phyloP scores from a whole-genome alignment of 2,888 invertebrate species.

The Deroplatys truncata region DNA sequence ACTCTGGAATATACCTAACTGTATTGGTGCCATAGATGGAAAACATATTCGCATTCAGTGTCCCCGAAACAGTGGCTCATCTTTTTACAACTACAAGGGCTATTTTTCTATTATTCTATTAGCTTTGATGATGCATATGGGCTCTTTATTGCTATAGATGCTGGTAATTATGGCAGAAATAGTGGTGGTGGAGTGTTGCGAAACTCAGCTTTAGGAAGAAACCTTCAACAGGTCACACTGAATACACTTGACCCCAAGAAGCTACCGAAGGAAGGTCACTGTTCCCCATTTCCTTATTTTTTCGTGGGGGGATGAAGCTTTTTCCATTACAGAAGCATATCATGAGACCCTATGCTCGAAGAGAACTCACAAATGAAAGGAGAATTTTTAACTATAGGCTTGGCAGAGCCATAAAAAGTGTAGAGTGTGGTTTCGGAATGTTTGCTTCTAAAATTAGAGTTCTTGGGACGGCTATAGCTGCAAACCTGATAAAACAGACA shows the following conservation, averaged over 20 bases:
- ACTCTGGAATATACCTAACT: constrained; percentile 16
- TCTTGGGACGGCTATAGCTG: too few species aligned
- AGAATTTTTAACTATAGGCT: too few species aligned
- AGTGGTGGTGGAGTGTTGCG: too few species aligned
- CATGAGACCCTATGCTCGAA: too few species aligned
- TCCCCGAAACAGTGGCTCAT: not conserved
- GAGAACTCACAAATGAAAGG: too few species aligned
- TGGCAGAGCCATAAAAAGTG: too few species aligned
- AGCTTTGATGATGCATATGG: not conserved
- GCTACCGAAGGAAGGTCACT: not conserved
- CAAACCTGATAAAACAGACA: not conserved
- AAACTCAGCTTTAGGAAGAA: too few species aligned
- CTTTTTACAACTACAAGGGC: not conserved
- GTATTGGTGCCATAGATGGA: not conserved
- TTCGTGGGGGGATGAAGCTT: constrained; percentile 26
- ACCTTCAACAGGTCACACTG: not conserved
- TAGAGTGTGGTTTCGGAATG: too few species aligned
- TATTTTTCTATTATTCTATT: not conserved
- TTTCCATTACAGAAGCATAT: constrained; percentile 17
- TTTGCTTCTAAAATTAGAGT: too few species aligned
- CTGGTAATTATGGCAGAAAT: constrained; percentile 14
- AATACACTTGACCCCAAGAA: not conserved
- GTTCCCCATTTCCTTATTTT: constrained; percentile 4
- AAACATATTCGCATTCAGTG: not conserved
- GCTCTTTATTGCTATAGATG: not conserved